A percentile compares a stretch with the other conserved stretches of the same genome.
Conservation (phyloP, 1,140 invertebrate genomes). For the Drosophila tsacasi region DNA sequence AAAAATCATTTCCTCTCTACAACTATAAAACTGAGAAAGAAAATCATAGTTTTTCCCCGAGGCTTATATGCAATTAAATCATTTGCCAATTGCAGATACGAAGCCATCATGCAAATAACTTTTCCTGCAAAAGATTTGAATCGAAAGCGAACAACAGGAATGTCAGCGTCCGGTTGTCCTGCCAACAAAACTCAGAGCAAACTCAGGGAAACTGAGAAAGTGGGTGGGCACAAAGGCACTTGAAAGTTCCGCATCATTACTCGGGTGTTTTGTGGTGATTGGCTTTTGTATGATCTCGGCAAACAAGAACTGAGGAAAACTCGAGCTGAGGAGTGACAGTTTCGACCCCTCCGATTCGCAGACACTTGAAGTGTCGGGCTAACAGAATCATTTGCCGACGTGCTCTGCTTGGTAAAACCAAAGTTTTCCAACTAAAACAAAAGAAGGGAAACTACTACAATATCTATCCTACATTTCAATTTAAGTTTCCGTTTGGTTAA, state of each 20-base stretch:
- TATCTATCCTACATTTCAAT: slow-evolving; percentile 46
- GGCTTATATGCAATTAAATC: slow-evolving; percentile 18
- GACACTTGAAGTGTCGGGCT: slow-evolving; percentile 51
- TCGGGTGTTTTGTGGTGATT: slow-evolving; percentile 78
- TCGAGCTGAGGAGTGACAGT: slow-evolving; percentile 17
- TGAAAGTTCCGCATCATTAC: slow-evolving; percentile 75
- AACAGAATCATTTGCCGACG: slow-evolving; percentile 51
- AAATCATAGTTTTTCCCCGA: too few species aligned
- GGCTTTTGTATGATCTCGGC: slow-evolving; percentile 48
- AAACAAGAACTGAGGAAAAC: slow-evolving; percentile 15
- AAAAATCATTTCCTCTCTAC: background rate
- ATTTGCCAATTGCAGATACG: slow-evolving; percentile 44
- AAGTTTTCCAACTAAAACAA: slow-evolving; percentile 38
- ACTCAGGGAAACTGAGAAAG: slow-evolving; percentile 18
- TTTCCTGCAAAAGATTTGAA: slow-evolving; percentile 22
- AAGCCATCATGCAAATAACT: slow-evolving; percentile 28
- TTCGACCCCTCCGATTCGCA: slow-evolving; percentile 10
- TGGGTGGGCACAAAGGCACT: slow-evolving; percentile 56
- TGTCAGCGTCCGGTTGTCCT: slow-evolving; percentile 25
- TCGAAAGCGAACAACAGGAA: slow-evolving; percentile 19
- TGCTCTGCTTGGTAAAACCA: slow-evolving; percentile 34
- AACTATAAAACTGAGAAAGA: background rate
- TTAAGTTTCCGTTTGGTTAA: slow-evolving; percentile 30
- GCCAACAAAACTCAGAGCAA: slow-evolving; percentile 29
- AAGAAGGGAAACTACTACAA: slow-evolving; percentile 6